Percentiles rank a stretch among this genome's conserved stretches.
Evolutionary conservation across 2,113 vertebrate species (phyloP).

Genomic region (Ictalurus furcatus): DNA sequence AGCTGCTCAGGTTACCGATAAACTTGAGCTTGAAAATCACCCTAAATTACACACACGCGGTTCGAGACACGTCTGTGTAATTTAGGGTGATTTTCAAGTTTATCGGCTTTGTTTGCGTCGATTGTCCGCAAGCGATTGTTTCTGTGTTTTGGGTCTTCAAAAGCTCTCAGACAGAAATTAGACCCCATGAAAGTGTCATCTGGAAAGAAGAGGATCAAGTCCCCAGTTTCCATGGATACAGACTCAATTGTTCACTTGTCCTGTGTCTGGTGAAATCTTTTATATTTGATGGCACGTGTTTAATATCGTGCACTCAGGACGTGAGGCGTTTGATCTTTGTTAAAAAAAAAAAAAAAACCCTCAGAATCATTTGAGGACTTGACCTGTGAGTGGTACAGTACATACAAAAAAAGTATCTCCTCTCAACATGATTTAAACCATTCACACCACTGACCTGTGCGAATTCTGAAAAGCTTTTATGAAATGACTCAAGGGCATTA

Average conservation of each 20-base stretch:
- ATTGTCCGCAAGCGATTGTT: not conserved
- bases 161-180: not conserved
- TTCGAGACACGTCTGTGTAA: not conserved
- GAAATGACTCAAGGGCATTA: not conserved
- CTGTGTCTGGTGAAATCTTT: not conserved
- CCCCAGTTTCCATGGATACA: conserved; percentile 16
- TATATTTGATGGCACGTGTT: not conserved
- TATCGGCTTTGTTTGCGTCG: not conserved
- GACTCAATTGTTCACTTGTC: not conserved
- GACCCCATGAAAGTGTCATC: not conserved
- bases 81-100: not conserved
- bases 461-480: not conserved
- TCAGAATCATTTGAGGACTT: not conserved
- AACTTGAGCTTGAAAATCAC: no score
- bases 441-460: not conserved
- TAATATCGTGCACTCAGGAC: not conserved
- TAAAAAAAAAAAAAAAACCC: not conserved
- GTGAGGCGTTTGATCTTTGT: not conserved
- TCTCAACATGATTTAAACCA: not conserved
- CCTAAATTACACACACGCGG: no score
- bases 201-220: not conserved
- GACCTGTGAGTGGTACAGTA: not conserved
- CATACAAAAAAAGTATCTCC: not conserved
- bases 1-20: no score
- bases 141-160: not conserved